phyloP scores from a whole-genome alignment of 2,113 vertebrate genomes.

The Dicentrarchus labrax region DNA sequence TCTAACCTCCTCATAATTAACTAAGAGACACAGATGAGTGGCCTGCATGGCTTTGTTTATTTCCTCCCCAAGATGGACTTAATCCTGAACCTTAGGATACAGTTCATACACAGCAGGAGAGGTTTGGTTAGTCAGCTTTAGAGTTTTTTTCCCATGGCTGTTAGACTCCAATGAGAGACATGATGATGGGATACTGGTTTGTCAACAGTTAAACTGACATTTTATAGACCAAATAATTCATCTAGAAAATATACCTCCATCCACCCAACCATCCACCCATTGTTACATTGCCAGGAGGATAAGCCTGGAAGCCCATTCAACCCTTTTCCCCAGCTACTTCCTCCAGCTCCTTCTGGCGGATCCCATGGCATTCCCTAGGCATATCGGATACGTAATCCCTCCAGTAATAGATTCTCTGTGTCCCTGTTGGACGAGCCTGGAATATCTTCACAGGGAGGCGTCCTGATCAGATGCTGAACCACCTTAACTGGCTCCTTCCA shows the following conservation, averaged over 20 bases:
- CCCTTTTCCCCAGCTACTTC: not conserved
- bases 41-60: constrained; percentile 35
- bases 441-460: not conserved
- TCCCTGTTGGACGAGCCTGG: not conserved
- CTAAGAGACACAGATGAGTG: constrained; percentile 34
- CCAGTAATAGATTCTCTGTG: not conserved
- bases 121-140: not conserved
- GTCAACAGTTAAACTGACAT: too few relatives aligned
- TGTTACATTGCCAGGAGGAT: not conserved
- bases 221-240: too few relatives aligned
- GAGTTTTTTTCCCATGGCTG: constrained; percentile 16
- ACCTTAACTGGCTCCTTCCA: not conserved
- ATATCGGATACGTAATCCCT: not conserved
- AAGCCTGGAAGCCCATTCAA: not conserved
- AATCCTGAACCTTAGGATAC: constrained; percentile 29
- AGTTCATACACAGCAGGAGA: not conserved
- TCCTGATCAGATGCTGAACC: not conserved
- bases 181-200: too few relatives aligned
- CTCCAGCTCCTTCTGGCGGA: not conserved
- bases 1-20: constrained; percentile 55
- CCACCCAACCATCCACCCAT: not conserved
- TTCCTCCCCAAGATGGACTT: constrained; percentile 35
- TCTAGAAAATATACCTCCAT: not conserved
- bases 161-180: not conserved
- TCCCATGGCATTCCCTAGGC: not conserved